Base-by-base conservation (phyloP, 2,797 vertebrate genomes). In the Gymnodraco acuticeps region DNA sequence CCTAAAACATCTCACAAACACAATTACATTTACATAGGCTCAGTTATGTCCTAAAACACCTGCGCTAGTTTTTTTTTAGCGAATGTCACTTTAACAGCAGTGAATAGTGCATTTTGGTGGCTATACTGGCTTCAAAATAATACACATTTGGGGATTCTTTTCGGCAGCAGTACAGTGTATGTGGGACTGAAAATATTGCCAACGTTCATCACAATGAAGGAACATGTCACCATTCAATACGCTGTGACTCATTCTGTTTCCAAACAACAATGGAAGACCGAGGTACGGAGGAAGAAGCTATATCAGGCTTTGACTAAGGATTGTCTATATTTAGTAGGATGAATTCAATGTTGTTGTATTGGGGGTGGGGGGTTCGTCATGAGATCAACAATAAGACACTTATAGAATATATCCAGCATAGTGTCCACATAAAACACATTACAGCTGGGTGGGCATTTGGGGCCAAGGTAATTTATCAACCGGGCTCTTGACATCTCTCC, bases 381-480 rank as follows among this genome's bases (percentile, higher is more conserved):
- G 23, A 50, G 47, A 66, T 70, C 72, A 60, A 66, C 42, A 70
- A 41, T 38, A 51, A 27, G 45, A 79, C 47, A 61, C 84, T 61
- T 14, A 64, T 23, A 54, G 10, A 71, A 68, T 60, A 43, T 10
- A 15, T 41, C 55, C 68, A 48, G 16, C 7, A 15, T 10, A 48
- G n/a, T 58, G 16, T 58, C 27, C 71, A 46, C 27, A 48, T 53
- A 61, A 70, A 23, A 63, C 48, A 52, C 41, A 48, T 67, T 58
- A 68, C 19, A 73, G 53, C 71, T 72, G 33, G 54, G 42, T 0
- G 9, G 33, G 58, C 52, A 65, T 83, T 64, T 47, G 23, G 62
- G 67, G 72, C 77, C 64, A 72, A 70, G 56, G 81, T 79, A 75
- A 78, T 77, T 86, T 69, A 31, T 81, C 83, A 83, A 55, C 64